Evolutionary conservation across 92 coral and sea anemone species (phyloP), one percentile per base, ranked within the genome.

Genomic region (Paramuricea clavata): DNA sequence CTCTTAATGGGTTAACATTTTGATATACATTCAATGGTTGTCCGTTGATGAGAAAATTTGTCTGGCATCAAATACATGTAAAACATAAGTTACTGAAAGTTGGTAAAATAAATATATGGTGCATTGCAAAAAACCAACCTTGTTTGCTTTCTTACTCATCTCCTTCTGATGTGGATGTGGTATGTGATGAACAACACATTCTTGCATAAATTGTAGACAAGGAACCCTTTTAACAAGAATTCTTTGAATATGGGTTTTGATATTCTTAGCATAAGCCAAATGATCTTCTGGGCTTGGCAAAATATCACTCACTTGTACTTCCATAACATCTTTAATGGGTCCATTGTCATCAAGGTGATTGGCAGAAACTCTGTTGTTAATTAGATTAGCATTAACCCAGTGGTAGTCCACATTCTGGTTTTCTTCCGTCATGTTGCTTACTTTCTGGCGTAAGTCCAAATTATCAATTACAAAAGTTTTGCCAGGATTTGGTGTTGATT

Each of bases 241-340:
- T 25, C 64, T 50, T 54, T 76, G 81, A 27, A 76, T 50, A 49
- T 50, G 65, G 0, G 22, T 25, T 47, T 76, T 76, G 5, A 76
- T 28, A 31, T 76, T 76, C n/a, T 47, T 76, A 49, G 81, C 81
- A 76, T 76, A 76, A 0, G 65, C 81, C 13, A 76, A 76, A 76
- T 76, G 81, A 47, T 47, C 65, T 11, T 76, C 81, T 49, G 81
- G 65, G 12, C 81, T 49, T 76, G 81, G 81, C 21, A 76, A 23
- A 16, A 76, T 42, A 8, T 47, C 65, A 76, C 81, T 76, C 43
- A 76, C 33, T 49, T 76, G 7, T 23, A 76, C 62, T 0, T 12
- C 41, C 4, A 11, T 76, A 31, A 76, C 81, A 23, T 49, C 81
- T 50, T 50, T 28, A 76, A 21, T 76, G 0, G 81, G 81, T 6